Base-by-base conservation (phyloP, 2,888 invertebrate genomes). In the Pseudeuparius sepicola region DNA sequence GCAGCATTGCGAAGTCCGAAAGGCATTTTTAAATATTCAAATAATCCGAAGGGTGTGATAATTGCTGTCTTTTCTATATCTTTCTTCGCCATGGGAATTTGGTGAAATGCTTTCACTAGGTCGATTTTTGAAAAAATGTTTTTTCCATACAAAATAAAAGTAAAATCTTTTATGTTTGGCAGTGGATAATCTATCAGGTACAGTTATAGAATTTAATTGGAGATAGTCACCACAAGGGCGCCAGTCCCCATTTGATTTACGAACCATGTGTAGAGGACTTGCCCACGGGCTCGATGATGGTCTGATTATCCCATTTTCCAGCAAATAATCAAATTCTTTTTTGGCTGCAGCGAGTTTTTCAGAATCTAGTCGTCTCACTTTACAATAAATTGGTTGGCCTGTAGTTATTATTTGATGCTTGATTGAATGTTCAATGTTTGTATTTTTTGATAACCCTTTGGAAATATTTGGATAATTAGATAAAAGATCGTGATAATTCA, bases 1-100 rank as follows among this genome's bases (percentile, higher is more conserved):
- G 54, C 54, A 1, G 63, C 59, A 36, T 64, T 62, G 1, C 56
- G 24, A 1, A 63, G 44, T 0, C 62, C 61, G 14, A 61, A 62
- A 1, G 45, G 42, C 53, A 57, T 54, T 2, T 32, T 29, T 0
- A 46, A 34, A 34, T 55, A 59, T 35, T 63, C 46, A 32, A 44
- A 51, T 15, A 48, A 28, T 1, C 47, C 50, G 24, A 53, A 52
- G 4, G 49, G 43, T 12, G 45, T 50, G 2, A 33, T 45, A 3
- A 47, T 44, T 3, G 51, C 49, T 1, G 51, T 50, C 37, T 51
- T 48, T 3, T 25, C 43, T 3, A 62, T 50, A 6, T 41, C 44
- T 2, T 30, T 24, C n/a, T 15, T 11, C 4, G 28, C 24, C 2
- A 42, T 24, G 9, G 42, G 39, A 33, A 56, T 50, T 13, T 49